Percentiles rank a stretch among this genome's conserved stretches.
Evolutionary conservation across 2,797 vertebrate species (phyloP).

Genomic region (Streptopelia turtur): DNA sequence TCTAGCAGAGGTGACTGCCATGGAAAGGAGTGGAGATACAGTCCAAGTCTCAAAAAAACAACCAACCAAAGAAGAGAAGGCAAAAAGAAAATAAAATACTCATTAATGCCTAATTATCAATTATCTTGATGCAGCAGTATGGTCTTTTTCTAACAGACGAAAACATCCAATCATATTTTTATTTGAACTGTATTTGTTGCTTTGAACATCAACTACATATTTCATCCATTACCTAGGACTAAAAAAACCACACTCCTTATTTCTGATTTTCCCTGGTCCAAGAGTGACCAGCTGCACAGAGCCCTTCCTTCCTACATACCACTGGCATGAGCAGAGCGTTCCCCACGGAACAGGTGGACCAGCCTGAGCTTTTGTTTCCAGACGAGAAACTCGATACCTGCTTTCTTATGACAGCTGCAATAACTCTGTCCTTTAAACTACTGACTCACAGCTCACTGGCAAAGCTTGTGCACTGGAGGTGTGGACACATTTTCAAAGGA

Average conservation of each 20-base stretch:
- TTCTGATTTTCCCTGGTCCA: background rate
- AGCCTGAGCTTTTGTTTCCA: constrained; percentile 34
- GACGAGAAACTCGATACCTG: background rate
- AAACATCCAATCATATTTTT: background rate
- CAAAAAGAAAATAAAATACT: background rate
- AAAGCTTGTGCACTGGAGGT: background rate
- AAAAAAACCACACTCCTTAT: background rate
- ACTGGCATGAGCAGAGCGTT: constrained; percentile 42
- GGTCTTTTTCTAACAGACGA: background rate
- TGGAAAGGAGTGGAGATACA: background rate
- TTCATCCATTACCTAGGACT: background rate
- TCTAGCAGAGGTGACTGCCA: background rate
- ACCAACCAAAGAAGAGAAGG: background rate
- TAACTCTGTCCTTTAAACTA: background rate
- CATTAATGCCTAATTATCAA: background rate
- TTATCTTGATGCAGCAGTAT: background rate
- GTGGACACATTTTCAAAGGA: background rate
- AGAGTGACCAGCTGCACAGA: background rate
- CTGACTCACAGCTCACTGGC: background rate
- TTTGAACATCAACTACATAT: background rate
- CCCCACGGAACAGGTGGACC: constrained; percentile 59
- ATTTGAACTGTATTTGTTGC: background rate
- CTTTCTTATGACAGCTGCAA: constrained; percentile 46
- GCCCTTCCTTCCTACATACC: constrained; percentile 30
- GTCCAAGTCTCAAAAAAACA: background rate